A percentile compares a stretch with the other conserved stretches of the same genome.
phyloP scores from a whole-genome alignment of 1,140 invertebrate species.

The Lerema accius region DNA sequence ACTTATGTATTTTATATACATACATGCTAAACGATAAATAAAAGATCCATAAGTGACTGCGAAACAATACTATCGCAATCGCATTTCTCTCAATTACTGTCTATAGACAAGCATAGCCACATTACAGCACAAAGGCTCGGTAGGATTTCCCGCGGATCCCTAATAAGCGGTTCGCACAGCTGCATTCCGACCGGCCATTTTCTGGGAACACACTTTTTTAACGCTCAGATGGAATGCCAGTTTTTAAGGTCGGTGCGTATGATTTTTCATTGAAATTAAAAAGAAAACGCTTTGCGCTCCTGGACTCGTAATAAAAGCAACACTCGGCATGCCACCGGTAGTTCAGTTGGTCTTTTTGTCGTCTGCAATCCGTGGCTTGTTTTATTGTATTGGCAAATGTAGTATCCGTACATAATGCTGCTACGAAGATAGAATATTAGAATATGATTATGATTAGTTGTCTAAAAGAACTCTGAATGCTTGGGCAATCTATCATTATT shows the following conservation, averaged over 20 bases:
- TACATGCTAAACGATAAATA: no score
- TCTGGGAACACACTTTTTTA: conserved; percentile 73
- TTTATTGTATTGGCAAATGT: no score
- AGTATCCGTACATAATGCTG: conserved; percentile 35
- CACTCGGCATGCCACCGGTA: conserved; percentile 48
- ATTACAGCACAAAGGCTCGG: conserved; percentile 30
- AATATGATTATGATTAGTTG: no score
- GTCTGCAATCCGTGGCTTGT: conserved; percentile 55
- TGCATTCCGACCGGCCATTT: conserved; percentile 70
- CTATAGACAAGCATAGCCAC: no score
- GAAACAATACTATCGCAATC: no score
- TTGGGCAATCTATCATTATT: no score
- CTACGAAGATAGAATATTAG: conserved; percentile 13
- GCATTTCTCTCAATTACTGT: no score
- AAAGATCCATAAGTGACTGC: no score
- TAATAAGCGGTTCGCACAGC: conserved; percentile 63
- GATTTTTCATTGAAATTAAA: conserved; percentile 79
- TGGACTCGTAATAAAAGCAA: conserved; percentile 59
- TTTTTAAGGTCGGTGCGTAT: conserved; percentile 64
- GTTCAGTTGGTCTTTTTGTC: conserved; percentile 60
- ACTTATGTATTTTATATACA: no score
- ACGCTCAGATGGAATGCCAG: conserved; percentile 60
- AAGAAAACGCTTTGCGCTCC: conserved; percentile 56
- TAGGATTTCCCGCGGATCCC: conserved; percentile 43
- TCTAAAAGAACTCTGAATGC: no score